Evolutionary conservation across 2,113 vertebrate genomes (phyloP).

Genomic region (Ameiurus melas): DNA sequence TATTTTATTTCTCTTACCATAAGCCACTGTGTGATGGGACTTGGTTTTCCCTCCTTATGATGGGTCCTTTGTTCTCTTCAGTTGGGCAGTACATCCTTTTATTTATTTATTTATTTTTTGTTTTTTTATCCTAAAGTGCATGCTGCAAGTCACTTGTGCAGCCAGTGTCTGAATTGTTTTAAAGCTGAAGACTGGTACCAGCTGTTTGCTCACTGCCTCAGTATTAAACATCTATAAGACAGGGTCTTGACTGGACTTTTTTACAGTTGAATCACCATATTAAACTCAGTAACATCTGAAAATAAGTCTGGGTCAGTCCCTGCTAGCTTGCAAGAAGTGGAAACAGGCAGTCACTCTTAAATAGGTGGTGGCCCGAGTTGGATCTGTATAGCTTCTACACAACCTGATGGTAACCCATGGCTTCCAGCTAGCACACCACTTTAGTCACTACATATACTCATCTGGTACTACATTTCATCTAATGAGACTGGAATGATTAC

Average conservation of each 20-base stretch:
- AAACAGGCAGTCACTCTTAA: not conserved
- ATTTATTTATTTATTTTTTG: too few species aligned
- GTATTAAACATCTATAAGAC: not conserved
- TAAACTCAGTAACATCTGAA: not conserved
- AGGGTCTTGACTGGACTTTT: not conserved
- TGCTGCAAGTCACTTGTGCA: not conserved
- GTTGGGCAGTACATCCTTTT: not conserved
- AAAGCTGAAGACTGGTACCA: not conserved
- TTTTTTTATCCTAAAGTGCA: not conserved
- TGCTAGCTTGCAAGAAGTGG: not conserved
- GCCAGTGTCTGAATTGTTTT: not conserved
- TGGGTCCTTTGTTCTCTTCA: not conserved
- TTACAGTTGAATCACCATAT: not conserved
- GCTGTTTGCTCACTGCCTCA: not conserved
- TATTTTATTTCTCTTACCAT: too few species aligned
- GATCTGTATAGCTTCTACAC: too few species aligned
- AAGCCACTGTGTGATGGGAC: not conserved
- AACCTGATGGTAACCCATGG: too few species aligned
- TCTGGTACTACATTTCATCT: too few species aligned
- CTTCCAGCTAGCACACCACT: too few species aligned
- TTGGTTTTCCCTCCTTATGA: not conserved
- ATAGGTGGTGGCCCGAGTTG: not conserved
- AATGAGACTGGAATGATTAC: too few species aligned
- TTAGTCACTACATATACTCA: too few species aligned
- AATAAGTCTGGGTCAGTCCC: not conserved